A percentile compares a stretch with the other conserved stretches of the same genome.
phyloP scores from a whole-genome alignment of 1,140 invertebrate species.

The Solenopsis invicta region DNA sequence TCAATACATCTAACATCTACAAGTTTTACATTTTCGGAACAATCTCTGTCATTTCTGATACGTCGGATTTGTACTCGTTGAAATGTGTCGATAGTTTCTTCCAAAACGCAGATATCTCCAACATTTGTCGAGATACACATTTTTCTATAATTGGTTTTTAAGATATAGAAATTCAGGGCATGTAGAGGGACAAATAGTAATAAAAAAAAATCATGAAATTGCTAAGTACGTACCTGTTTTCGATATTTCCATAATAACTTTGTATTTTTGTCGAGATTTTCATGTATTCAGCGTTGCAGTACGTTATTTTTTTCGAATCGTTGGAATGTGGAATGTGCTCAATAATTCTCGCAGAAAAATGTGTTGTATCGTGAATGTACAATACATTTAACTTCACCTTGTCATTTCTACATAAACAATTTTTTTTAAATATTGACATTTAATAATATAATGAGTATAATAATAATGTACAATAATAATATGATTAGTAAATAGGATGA shows the following conservation, averaged over 20 bases:
- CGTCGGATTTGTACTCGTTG: constrained; percentile 80
- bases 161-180: constrained; percentile 13
- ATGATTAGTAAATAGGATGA: constrained; percentile 10
- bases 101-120: constrained; percentile 77
- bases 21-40: constrained; percentile 52
- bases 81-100: constrained; percentile 77
- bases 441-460: constrained; percentile 14
- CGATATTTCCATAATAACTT: constrained; percentile 70
- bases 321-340: constrained; percentile 68
- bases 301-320: constrained; percentile 55
- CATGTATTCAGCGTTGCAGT: constrained; percentile 72
- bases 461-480: no score
- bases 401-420: constrained; percentile 77
- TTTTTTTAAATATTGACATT: constrained; percentile 26
- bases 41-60: constrained; percentile 68
- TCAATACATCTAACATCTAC: constrained; percentile 81
- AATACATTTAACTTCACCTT: constrained; percentile 78
- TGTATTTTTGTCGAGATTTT: constrained; percentile 72
- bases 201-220: constrained; percentile 6
- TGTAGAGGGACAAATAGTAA: constrained; percentile 16
- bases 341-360: constrained; percentile 81
- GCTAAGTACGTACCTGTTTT: constrained; percentile 74
- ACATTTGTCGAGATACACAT: constrained; percentile 67
- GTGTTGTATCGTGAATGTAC: constrained; percentile 80
- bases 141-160: constrained; percentile 64